Evolutionary conservation across 2,888 invertebrate species (phyloP).

Genomic region (Leptopilina drosophilae): DNA sequence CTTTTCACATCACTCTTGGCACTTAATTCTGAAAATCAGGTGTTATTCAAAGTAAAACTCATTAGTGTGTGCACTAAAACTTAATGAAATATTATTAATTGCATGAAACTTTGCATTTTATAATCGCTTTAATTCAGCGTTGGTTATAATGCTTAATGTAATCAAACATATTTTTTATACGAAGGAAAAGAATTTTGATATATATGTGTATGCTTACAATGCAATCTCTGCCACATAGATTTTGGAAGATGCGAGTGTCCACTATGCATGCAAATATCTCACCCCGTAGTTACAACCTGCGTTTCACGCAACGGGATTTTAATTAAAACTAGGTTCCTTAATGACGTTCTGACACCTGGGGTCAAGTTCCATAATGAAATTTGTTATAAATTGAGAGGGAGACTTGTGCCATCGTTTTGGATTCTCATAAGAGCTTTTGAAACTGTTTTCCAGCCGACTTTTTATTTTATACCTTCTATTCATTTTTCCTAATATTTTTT

Average conservation of each 20-base stretch:
- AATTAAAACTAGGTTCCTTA: slow-evolving; percentile 60
- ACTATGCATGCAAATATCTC: slow-evolving; percentile 63
- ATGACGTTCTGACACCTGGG: slow-evolving; percentile 53
- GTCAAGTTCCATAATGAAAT: slow-evolving; percentile 43
- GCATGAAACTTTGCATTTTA: neutral
- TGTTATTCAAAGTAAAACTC: neutral
- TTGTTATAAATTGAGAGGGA: neutral
- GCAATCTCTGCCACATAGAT: slow-evolving; percentile 44
- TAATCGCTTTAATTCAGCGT: neutral
- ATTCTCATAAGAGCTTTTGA: neutral
- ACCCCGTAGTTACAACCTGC: slow-evolving; percentile 50
- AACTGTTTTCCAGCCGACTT: neutral
- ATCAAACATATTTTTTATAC: neutral
- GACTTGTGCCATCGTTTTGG: neutral
- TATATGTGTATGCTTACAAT: slow-evolving; percentile 34
- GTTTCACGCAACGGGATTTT: slow-evolving; percentile 57
- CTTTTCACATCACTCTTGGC: neutral
- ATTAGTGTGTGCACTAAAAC: neutral
- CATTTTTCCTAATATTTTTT: no score
- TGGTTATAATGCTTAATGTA: no score
- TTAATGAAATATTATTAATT: no score
- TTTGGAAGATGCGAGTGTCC: slow-evolving; percentile 54
- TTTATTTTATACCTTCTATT: neutral
- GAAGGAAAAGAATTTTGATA: neutral
- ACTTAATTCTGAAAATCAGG: neutral